Evolutionary conservation across 1,140 invertebrate genomes (phyloP), one percentile per base, ranked within the genome.

Genomic region (Heliconius eleuchia): DNA sequence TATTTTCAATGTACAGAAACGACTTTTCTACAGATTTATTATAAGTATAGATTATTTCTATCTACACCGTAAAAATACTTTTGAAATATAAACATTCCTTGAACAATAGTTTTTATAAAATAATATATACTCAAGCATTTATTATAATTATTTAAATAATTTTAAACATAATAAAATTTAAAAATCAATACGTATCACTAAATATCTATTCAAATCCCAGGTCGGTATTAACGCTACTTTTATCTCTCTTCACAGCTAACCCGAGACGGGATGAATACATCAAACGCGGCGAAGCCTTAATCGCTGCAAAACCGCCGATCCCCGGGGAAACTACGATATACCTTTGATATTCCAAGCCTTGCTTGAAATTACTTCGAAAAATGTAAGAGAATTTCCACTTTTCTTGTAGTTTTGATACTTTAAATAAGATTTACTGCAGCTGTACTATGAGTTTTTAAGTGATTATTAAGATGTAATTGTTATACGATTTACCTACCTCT

Each of bases 221-320:
- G 78, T 66, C 80, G 80, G 84, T 78, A 83, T 84, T 88, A 87
- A 83, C 80, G 77, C 74, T 75, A 86, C 80, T 86, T 85, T 87
- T 88, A 86, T 87, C 84, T 87, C 84, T 80, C 71, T 82, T 79
- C 83, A 79, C 85, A 85, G 83, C 81, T 83, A 80, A 77, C 76
- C 79, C 80, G 74, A 83, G 77, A 73, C 78, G 80, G 82, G 83
- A 86, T 88, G 87, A 89, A 89, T 89, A 87, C 86, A 87, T 89
- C 87, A 89, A 87, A 87, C 79, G 80, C 80, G 76, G 74, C 80
- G 81, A 74, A 74, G 82, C 82, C 83, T 84, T 86, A 88, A 88
- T 88, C 86, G 86, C 76, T 80, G 82, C 76, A 80, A 84, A 85
- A 86, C 83, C 85, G 60, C 80, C 42, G 80, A 34, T 77, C 82